Conservation (phyloP, 2,113 vertebrate species). For the Enhydra lutris region DNA sequence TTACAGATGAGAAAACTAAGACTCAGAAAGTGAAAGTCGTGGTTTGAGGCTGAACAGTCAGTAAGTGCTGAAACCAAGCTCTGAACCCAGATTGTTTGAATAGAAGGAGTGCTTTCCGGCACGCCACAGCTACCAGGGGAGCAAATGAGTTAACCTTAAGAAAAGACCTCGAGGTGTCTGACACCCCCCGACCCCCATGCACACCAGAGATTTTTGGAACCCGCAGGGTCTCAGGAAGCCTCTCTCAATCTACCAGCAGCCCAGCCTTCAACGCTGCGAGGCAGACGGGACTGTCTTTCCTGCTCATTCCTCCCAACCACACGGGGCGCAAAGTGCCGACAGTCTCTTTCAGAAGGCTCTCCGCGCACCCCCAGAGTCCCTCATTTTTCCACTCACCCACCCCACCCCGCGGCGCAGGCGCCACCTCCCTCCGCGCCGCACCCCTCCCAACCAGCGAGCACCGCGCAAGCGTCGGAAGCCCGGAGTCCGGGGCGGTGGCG, state of each 20-base stretch:
- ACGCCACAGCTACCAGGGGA: background rate
- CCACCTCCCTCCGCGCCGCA: background rate
- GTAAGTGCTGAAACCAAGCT: background rate
- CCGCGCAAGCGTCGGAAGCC: background rate
- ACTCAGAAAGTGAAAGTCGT: background rate
- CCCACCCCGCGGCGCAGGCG: background rate
- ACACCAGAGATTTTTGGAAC: background rate
- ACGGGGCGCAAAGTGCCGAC: constrained; percentile 16
- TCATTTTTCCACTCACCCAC: background rate
- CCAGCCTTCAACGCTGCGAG: background rate
- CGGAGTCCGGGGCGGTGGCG: background rate
- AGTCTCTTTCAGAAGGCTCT: too few species aligned
- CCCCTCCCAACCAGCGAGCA: background rate
- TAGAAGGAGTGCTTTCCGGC: background rate
- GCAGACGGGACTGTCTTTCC: background rate
- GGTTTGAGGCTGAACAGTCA: background rate
- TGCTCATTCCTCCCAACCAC: constrained; percentile 47
- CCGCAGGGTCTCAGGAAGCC: background rate
- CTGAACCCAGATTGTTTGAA: background rate
- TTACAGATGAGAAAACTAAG: background rate
- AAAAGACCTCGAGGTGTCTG: background rate
- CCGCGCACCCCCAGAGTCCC: too few species aligned
- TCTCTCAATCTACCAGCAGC: background rate
- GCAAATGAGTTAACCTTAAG: background rate
- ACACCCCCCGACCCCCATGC: background rate